These are phyloP conservation scores for Drosophila monieri DNA, from an alignment of 2,888 invertebrate genomes.

Conservation along the genomic window DNA sequence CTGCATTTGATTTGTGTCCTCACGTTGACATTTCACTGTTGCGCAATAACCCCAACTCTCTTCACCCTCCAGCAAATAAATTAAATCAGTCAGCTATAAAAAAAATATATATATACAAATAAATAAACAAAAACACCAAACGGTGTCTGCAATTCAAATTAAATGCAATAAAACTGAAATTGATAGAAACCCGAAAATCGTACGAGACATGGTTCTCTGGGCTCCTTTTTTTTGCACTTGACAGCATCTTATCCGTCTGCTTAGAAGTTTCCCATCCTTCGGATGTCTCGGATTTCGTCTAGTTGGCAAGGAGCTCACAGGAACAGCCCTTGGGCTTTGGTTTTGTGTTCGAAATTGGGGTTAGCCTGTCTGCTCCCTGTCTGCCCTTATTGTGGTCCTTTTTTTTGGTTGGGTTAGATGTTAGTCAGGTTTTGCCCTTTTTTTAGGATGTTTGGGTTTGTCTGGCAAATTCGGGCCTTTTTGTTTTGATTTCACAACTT, in stretches of 20 bases:
- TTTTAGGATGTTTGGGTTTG: slow-evolving; percentile 33
- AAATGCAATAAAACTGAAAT: slow-evolving; percentile 63
- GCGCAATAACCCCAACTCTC: slow-evolving; percentile 49
- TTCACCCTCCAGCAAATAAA: slow-evolving; percentile 63
- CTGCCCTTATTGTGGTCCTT: slow-evolving; percentile 41
- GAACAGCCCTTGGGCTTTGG: slow-evolving; percentile 17
- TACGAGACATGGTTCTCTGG: slow-evolving; percentile 1
- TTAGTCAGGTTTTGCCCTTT: slow-evolving; percentile 67
- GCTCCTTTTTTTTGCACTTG: slow-evolving; percentile 23
- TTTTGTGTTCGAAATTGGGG: slow-evolving; percentile 10
- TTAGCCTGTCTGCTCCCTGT: slow-evolving; percentile 52
- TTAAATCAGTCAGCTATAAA: slow-evolving; percentile 62
- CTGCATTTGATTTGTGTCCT: slow-evolving; percentile 44
- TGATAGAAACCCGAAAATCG: slow-evolving; percentile 37
- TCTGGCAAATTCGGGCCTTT: slow-evolving; percentile 45
- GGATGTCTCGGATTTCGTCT: slow-evolving; percentile 57
- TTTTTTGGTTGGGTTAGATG: slow-evolving; percentile 50
- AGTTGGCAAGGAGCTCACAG: slow-evolving; percentile 45
- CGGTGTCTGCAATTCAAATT: slow-evolving; percentile 61
- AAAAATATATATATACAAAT: slow-evolving; percentile 15
- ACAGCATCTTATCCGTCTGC: slow-evolving; percentile 17
- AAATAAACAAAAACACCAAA: slow-evolving; percentile 19
- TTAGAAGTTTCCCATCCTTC: slow-evolving; percentile 29
- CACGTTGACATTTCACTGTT: slow-evolving; percentile 42
- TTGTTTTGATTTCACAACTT: slow-evolving; percentile 72